Evolutionary conservation across 2,888 invertebrate genomes (phyloP).

Genomic region (Sphaerophoria taeniata): DNA sequence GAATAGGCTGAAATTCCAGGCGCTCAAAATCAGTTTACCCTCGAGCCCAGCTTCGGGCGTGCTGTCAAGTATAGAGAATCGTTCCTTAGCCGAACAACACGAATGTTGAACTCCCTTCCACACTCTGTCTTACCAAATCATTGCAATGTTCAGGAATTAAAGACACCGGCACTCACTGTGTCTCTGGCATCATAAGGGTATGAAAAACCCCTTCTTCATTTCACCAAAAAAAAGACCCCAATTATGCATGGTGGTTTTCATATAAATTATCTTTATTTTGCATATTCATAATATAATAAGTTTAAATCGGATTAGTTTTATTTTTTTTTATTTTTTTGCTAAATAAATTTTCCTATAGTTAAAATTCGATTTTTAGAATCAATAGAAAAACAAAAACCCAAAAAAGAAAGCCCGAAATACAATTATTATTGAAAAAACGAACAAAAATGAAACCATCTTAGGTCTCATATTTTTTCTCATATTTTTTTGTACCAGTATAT

Average conservation of each 20-base stretch:
- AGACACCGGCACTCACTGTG: no score
- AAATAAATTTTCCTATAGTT: neutral
- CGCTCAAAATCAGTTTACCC: no score
- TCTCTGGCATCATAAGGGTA: no score
- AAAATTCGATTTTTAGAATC: neutral
- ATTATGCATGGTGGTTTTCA: conserved; percentile 26
- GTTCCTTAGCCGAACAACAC: no score
- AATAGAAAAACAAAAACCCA: neutral
- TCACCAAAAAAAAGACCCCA: neutral
- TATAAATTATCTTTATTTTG: conserved; percentile 30
- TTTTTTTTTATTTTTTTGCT: conserved; percentile 18
- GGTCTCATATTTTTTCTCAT: neutral
- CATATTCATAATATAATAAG: conserved; percentile 17
- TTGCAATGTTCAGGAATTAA: no score
- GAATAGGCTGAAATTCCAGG: no score
- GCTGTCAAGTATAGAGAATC: no score
- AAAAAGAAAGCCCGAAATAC: neutral
- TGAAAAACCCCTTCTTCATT: neutral
- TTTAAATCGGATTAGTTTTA: conserved; percentile 9
- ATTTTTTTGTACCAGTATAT: neutral
- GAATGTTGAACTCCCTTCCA: no score
- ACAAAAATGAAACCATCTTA: neutral
- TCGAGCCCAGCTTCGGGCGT: no score
- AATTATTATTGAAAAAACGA: neutral
- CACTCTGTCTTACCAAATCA: no score